Base-by-base conservation (phyloP, 2,888 invertebrate species). In the Heteromyza rotundicornis region DNA sequence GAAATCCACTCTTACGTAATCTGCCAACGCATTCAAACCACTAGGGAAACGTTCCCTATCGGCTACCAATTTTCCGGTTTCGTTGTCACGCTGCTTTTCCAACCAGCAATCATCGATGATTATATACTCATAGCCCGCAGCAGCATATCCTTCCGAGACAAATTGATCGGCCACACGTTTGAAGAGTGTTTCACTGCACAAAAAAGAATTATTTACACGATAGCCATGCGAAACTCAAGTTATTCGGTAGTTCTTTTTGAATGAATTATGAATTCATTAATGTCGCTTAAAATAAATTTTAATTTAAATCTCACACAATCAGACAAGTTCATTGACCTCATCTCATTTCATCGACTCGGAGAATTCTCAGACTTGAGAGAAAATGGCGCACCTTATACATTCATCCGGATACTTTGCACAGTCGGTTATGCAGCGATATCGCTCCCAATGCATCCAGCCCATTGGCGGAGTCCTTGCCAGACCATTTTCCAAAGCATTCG, bases 41-140 rank as follows among this genome's bases (percentile, higher is more conserved):
- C 83, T 86, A 0, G 92, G 92, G 76, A 93, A 93, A 57, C 92
- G 84, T 54, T 85, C 72, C 16, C 85, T 86, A 75, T 92, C 90
- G 0, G 91, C 85, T 50, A 88, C 86, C 54, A 93, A 83, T 56
- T 85, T 84, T 0, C 89, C 87, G 1, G 86, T 84, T 1, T 57
- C 59, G 2, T 80, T 71, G 51, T 89, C 89, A 40, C 92, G 83
- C 12, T 86, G 74, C 70, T 84, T 86, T 70, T 89, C 88, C 75
- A 90, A 80, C 92, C 92, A 92, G 77, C 92, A 92, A 80, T 92
- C 91, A 69, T 92, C 91, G 52, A 91, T 88, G 55, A 88, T 89
- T 0, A 91, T 82, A 73, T 91, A 91, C 66, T 90, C 85, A 77
- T 93, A 93, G 0, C 92, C 92, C 1, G 86, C 89, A 8, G 85